phyloP scores from a whole-genome alignment of 1,140 invertebrate species.

The Macrosteles quadrilineatus region DNA sequence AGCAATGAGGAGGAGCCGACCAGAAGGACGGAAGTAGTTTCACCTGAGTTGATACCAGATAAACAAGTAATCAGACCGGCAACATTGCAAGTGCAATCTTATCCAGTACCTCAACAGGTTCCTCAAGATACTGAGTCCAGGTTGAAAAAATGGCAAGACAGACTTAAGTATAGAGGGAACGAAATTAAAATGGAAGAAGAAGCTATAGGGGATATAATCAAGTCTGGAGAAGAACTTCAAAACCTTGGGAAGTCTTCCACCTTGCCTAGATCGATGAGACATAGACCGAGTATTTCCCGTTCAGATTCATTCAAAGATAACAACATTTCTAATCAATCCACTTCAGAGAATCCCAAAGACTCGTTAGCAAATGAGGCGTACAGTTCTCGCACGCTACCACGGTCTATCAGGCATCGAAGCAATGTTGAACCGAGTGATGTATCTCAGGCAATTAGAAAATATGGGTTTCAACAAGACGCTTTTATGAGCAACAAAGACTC shows the following conservation, averaged over 20 bases:
- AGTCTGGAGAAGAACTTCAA: slow-evolving; percentile 53
- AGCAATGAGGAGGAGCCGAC: slow-evolving; percentile 56
- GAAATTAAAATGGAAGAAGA: slow-evolving; percentile 44
- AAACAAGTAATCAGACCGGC: slow-evolving; percentile 55
- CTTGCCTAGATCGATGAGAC: slow-evolving; percentile 35
- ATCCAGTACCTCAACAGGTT: slow-evolving; percentile 49
- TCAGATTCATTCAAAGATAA: slow-evolving; percentile 38
- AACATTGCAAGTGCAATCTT: slow-evolving; percentile 51
- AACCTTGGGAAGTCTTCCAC: slow-evolving; percentile 46
- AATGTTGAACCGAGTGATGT: slow-evolving; percentile 37
- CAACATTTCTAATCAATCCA: slow-evolving; percentile 1
- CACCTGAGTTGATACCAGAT: slow-evolving; percentile 55
- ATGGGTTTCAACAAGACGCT: slow-evolving; percentile 12
- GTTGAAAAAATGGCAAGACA: slow-evolving; percentile 64
- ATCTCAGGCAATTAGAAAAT: slow-evolving; percentile 34
- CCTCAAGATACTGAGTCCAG: slow-evolving; percentile 59
- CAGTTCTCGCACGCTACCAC: slow-evolving; percentile 35
- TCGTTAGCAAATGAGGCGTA: neutral
- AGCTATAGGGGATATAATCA: slow-evolving; percentile 50
- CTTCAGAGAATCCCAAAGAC: slow-evolving; percentile 1
- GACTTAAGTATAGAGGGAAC: slow-evolving; percentile 50
- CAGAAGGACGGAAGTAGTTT: slow-evolving; percentile 48
- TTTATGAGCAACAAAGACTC: neutral
- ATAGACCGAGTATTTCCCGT: slow-evolving; percentile 37
- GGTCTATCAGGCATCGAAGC: slow-evolving; percentile 34